A percentile compares a stretch with the other conserved stretches of the same genome.
These are phyloP conservation scores for Chouioia cunea DNA, from an alignment of 2,888 invertebrate genomes.

Conservation along the genomic window DNA sequence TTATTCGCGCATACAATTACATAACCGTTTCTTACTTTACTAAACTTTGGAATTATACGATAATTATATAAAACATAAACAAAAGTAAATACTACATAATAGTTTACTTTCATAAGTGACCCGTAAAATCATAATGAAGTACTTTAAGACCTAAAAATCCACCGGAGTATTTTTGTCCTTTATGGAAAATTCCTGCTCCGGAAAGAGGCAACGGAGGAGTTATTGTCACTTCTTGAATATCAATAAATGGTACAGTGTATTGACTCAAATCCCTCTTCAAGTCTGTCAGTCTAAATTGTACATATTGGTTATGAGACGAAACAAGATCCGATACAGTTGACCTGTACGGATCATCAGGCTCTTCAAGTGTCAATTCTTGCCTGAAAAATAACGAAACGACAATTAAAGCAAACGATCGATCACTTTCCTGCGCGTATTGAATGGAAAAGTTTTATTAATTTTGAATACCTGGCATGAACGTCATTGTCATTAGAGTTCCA, in stretches of 20 bases:
- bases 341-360: constrained; percentile 76
- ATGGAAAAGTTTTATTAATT: neutral
- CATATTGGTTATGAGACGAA: constrained; percentile 76
- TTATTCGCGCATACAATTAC: too few species aligned
- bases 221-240: neutral
- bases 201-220: constrained; percentile 4
- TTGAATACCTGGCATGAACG: constrained; percentile 47
- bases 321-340: constrained; percentile 70
- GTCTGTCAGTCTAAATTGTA: constrained; percentile 71
- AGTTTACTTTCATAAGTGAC: neutral
- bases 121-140: constrained; percentile 2
- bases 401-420: neutral
- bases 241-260: constrained; percentile 13
- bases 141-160: constrained; percentile 16
- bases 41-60: too few species aligned
- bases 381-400: too few species aligned
- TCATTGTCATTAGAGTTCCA: constrained; percentile 91
- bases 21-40: too few species aligned
- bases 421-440: too few species aligned
- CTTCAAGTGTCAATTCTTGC: constrained; percentile 71
- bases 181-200: constrained; percentile 16
- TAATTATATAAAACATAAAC: too few species aligned
- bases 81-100: too few species aligned
- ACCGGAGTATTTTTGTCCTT: neutral
- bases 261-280: constrained; percentile 15